Percentiles rank a stretch among this genome's conserved stretches.
Evolutionary conservation across 1,140 invertebrate species (phyloP).

Genomic region (Rhynchophorus ferrugineus): DNA sequence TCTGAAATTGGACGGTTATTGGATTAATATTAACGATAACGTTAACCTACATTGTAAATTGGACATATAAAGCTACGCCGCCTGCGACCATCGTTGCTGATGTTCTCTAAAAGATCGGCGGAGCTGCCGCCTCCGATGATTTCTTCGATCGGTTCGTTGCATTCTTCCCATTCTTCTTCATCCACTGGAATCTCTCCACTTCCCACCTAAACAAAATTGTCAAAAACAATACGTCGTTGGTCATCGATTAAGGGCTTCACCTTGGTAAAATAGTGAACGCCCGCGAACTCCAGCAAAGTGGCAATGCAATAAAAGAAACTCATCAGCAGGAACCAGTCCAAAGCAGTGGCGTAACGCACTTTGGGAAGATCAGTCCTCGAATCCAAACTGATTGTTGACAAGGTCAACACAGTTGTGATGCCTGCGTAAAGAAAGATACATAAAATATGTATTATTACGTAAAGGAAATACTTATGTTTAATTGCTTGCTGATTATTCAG

Average conservation of each 20-base stretch:
- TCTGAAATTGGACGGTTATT: constrained; percentile 20
- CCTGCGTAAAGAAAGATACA: constrained; percentile 49
- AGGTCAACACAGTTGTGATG: constrained; percentile 84
- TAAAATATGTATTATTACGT: too few relatives aligned
- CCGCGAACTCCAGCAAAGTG: constrained; percentile 85
- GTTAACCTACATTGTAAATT: constrained; percentile 49
- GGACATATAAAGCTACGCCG: constrained; percentile 51
- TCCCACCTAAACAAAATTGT: constrained; percentile 58
- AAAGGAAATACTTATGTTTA: too few relatives aligned
- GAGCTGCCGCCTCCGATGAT: constrained; percentile 40
- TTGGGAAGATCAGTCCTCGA: constrained; percentile 85
- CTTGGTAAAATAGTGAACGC: constrained; percentile 75
- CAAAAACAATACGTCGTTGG: too few relatives aligned
- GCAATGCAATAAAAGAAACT: constrained; percentile 92
- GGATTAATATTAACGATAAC: too few relatives aligned
- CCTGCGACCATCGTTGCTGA: constrained; percentile 20
- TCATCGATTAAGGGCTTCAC: background rate
- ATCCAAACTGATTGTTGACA: constrained; percentile 86
- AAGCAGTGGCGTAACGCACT: constrained; percentile 79
- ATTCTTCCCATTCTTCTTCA: constrained; percentile 71
- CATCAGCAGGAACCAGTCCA: constrained; percentile 90
- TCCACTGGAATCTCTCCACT: constrained; percentile 72
- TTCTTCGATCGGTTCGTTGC: constrained; percentile 45
- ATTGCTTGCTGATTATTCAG: too few relatives aligned
- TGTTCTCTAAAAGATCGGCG: constrained; percentile 24